These are phyloP conservation scores for Patella depressa DNA, from an alignment of 2,888 invertebrate genomes.

Conservation along the genomic window DNA sequence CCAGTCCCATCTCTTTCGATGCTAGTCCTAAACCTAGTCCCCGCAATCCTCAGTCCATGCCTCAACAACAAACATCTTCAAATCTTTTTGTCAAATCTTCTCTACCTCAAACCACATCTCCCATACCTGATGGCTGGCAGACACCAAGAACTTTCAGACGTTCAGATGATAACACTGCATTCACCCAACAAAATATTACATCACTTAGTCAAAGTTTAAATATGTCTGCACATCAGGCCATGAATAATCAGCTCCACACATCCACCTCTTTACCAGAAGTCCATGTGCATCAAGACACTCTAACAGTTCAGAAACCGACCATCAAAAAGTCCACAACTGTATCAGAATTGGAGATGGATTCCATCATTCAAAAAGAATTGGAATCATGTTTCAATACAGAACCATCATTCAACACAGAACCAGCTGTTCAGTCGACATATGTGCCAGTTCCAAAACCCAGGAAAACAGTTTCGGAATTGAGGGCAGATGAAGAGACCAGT, in stretches of 20 bases:
- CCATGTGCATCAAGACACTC: constrained; percentile 31
- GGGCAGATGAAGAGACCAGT: background rate
- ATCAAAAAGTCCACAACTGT: constrained; percentile 28
- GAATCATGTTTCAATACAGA: no score
- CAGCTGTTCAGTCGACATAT: background rate
- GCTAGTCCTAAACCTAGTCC: constrained; percentile 38
- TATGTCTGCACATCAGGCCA: constrained; percentile 26
- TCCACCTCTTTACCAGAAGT: constrained; percentile 39
- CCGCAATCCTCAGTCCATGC: constrained; percentile 29
- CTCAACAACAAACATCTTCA: background rate
- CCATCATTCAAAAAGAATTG: no score
- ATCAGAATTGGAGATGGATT: constrained; percentile 15
- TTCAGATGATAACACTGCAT: constrained; percentile 29
- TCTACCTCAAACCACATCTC: background rate
- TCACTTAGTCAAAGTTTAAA: constrained; percentile 32
- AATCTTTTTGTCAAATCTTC: background rate
- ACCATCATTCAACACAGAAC: background rate
- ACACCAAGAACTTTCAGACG: constrained; percentile 17
- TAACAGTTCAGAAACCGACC: constrained; percentile 35
- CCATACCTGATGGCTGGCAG: background rate
- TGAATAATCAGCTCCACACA: constrained; percentile 7
- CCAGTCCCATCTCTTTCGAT: constrained; percentile 36
- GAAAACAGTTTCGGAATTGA: background rate
- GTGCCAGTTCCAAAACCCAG: background rate
- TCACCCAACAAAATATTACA: constrained; percentile 22